A percentile compares a stretch with the other conserved stretches of the same genome.
phyloP scores from a whole-genome alignment of 2,113 vertebrate genomes.

The Cynoglossus semilaevis region DNA sequence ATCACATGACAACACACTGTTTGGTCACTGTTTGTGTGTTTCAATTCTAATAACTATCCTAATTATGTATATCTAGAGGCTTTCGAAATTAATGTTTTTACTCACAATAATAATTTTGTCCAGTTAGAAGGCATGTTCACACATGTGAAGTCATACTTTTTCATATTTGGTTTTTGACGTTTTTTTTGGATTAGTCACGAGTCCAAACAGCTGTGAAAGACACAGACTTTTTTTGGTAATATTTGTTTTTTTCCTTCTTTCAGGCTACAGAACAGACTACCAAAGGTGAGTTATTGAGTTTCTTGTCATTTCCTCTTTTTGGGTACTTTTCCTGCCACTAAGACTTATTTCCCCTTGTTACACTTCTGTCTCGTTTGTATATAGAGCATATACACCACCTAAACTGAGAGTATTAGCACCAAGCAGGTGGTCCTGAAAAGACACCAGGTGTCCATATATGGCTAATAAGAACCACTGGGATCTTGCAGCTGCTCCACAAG shows the following conservation, averaged over 20 bases:
- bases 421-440: constrained; percentile 35
- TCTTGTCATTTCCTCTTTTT: not conserved
- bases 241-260: constrained; percentile 36
- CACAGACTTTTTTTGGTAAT: not conserved
- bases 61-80: too few relatives aligned
- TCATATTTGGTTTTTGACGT: too few relatives aligned
- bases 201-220: too few relatives aligned
- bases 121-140: too few relatives aligned
- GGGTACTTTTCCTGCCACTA: not conserved
- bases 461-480: constrained; percentile 59
- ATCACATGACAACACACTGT: not conserved
- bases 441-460: constrained; percentile 33
- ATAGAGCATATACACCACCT: constrained; percentile 16
- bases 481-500: constrained; percentile 38
- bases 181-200: too few relatives aligned
- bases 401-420: constrained; percentile 15
- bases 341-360: constrained; percentile 10
- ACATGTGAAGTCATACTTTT: too few relatives aligned
- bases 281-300: constrained; percentile 86
- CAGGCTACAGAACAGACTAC: constrained; percentile 98
- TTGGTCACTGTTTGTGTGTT: too few relatives aligned
- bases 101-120: too few relatives aligned
- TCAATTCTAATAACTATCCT: too few relatives aligned
- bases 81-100: too few relatives aligned
- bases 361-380: constrained; percentile 7